phyloP scores from a whole-genome alignment of 1,140 invertebrate species.

The Antheraea mylitta region DNA sequence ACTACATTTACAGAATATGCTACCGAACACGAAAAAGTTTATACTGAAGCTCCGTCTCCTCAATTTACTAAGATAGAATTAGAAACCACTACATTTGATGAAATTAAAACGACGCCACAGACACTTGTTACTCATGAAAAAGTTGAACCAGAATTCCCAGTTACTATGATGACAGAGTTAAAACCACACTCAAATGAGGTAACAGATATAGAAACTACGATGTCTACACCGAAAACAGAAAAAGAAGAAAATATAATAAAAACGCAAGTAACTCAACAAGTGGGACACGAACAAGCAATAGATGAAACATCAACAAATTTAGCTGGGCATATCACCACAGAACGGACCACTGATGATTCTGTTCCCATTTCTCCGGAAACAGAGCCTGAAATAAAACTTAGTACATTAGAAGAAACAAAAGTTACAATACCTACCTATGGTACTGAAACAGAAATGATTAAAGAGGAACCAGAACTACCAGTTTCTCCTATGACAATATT shows the following conservation, averaged over 20 bases:
- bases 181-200: not conserved
- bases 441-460: slow-evolving; percentile 1
- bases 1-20: not conserved
- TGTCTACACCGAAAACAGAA: not conserved
- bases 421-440: not conserved
- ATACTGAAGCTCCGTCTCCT: not conserved
- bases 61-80: not conserved
- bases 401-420: not conserved
- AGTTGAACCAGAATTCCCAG: not conserved
- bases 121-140: not conserved
- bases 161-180: not conserved
- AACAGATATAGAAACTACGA: not conserved
- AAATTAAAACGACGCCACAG: not conserved
- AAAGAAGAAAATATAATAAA: not conserved
- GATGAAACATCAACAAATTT: not conserved
- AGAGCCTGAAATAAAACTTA: not conserved
- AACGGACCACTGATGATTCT: not conserved
- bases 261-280: not conserved
- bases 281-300: not conserved
- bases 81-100: not conserved
- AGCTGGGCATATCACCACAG: not conserved
- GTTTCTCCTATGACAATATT: not conserved
- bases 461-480: not conserved
- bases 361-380: not conserved
- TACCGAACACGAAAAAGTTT: not conserved